A percentile compares a stretch with the other conserved stretches of the same genome.
Evolutionary conservation across 2,113 vertebrate species (phyloP).

Genomic region (Myotis lucifugus): DNA sequence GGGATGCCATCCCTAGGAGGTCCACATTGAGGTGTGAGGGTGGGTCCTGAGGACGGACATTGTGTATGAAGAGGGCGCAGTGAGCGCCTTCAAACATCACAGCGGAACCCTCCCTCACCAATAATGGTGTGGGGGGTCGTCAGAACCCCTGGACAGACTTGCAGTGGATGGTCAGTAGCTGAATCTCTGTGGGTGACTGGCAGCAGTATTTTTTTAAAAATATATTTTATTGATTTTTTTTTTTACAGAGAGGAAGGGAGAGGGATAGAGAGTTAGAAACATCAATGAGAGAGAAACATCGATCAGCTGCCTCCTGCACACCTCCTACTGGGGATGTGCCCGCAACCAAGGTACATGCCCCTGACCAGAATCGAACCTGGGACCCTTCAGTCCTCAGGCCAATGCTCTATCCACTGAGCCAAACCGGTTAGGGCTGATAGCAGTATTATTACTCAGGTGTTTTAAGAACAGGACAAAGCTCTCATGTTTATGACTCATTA

Average conservation of each 20-base stretch:
- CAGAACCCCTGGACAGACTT: background rate
- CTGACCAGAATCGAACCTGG: no score
- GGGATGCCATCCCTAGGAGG: background rate
- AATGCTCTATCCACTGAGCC: no score
- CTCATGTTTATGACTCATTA: background rate
- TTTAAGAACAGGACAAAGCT: background rate
- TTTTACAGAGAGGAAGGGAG: no score
- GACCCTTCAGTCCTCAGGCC: no score
- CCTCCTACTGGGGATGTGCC: no score
- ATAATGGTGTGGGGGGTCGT: background rate
- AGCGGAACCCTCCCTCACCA: background rate
- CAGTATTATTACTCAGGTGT: background rate
- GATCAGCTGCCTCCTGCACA: no score
- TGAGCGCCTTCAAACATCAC: background rate
- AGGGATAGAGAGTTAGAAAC: no score
- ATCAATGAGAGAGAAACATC: no score
- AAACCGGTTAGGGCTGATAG: no score
- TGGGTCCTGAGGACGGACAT: background rate
- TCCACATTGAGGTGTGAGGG: background rate
- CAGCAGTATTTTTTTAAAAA: no score
- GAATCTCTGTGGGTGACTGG: background rate
- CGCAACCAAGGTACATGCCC: no score
- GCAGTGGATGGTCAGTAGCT: background rate
- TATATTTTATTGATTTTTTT: no score
- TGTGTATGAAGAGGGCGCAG: background rate